phyloP scores from a whole-genome alignment of 2,113 vertebrate species.

The Turnix velox region DNA sequence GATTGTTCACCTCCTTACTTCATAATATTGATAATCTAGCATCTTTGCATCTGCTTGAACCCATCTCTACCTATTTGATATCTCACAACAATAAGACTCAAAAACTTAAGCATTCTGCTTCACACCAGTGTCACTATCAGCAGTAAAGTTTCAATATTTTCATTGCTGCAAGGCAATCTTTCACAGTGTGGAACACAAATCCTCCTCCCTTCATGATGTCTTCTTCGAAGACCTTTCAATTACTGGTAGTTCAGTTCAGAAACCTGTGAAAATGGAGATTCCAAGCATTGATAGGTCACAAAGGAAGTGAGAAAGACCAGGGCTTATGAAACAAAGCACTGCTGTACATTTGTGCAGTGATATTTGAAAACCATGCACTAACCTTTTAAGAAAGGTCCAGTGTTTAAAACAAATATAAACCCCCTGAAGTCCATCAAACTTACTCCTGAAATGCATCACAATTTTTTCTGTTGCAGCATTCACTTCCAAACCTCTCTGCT shows the following conservation, averaged over 20 bases:
- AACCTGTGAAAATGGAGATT: background rate
- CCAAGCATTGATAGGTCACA: background rate
- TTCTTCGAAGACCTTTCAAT: background rate
- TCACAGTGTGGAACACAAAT: background rate
- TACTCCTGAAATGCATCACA: background rate
- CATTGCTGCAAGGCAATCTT: background rate
- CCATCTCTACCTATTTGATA: background rate
- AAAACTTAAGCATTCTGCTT: background rate
- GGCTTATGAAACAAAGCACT: background rate
- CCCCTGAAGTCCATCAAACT: background rate
- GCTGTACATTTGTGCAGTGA: background rate
- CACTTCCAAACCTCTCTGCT: background rate
- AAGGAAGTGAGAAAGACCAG: background rate
- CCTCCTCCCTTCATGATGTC: background rate
- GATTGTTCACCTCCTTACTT: background rate
- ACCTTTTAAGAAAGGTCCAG: background rate
- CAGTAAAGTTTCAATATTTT: background rate
- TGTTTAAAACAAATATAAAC: background rate
- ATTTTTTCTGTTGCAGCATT: background rate
- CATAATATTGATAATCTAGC: background rate
- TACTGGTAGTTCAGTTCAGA: background rate
- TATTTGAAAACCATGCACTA: slow-evolving; percentile 18
- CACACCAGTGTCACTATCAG: background rate
- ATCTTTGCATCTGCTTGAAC: background rate
- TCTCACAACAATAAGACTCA: background rate